Evolutionary conservation across 2,888 invertebrate genomes (phyloP).

Genomic region (Drosophila incognita): DNA sequence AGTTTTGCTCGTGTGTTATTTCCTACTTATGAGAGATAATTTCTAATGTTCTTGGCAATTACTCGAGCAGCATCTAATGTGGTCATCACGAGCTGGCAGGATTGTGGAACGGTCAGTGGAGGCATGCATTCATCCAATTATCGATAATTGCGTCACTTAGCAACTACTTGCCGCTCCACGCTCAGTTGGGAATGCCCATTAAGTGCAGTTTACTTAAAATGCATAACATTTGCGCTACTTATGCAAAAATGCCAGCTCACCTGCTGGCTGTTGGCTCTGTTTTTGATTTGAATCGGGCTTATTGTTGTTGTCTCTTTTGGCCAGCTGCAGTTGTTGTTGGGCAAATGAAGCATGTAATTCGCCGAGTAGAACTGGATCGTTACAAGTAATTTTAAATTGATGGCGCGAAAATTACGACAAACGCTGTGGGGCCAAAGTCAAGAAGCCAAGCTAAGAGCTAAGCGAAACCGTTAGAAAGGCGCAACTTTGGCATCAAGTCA

Average conservation of each 20-base stretch:
- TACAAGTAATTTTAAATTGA: constrained; percentile 78
- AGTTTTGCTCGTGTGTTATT: background rate
- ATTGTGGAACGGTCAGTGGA: constrained; percentile 43
- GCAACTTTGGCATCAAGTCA: constrained; percentile 59
- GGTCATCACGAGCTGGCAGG: constrained; percentile 16
- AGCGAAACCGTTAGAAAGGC: constrained; percentile 66
- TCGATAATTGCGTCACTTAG: constrained; percentile 63
- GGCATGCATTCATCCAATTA: constrained; percentile 49
- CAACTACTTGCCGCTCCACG: constrained; percentile 42
- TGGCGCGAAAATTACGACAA: constrained; percentile 82
- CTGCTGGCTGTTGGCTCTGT: background rate
- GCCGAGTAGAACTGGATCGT: constrained; percentile 39
- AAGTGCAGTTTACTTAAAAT: constrained; percentile 58
- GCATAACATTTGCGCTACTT: constrained; percentile 74
- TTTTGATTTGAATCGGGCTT: background rate
- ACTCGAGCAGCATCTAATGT: constrained; percentile 12
- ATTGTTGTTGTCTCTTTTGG: constrained; percentile 16
- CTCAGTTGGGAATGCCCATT: constrained; percentile 36
- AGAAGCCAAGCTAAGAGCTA: constrained; percentile 52
- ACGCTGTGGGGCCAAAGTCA: constrained; percentile 66
- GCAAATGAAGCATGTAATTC: constrained; percentile 79
- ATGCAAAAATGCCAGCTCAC: constrained; percentile 51
- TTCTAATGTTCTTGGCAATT: background rate
- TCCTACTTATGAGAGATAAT: background rate
- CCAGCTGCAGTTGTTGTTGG: constrained; percentile 49